These are phyloP conservation scores for Hesperia comma DNA, from an alignment of 2,888 invertebrate genomes.

Conservation along the genomic window DNA sequence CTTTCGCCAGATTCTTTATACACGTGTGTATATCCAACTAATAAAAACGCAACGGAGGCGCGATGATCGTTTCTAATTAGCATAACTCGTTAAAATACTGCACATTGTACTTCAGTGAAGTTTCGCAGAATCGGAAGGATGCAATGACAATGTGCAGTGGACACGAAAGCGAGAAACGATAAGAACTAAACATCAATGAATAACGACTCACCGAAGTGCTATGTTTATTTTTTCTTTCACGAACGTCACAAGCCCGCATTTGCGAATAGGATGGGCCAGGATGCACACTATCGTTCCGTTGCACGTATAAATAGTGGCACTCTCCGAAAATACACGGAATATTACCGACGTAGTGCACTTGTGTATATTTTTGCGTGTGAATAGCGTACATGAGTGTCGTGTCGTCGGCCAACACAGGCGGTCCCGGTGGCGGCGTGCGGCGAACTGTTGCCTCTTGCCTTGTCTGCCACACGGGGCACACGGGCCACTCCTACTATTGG, in stretches of 20 bases:
- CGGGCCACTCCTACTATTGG: slow-evolving; percentile 46
- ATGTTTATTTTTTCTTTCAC: slow-evolving; percentile 75
- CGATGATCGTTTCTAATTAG: slow-evolving; percentile 47
- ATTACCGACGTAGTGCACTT: slow-evolving; percentile 60
- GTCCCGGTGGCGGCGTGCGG: slow-evolving; percentile 63
- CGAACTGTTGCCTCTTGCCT: slow-evolving; percentile 54
- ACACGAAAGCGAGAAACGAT: slow-evolving; percentile 37
- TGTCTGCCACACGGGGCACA: no score
- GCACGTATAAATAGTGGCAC: slow-evolving; percentile 58
- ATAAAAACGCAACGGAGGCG: slow-evolving; percentile 37
- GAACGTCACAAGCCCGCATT: slow-evolving; percentile 67
- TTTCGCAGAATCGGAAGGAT: slow-evolving; percentile 37
- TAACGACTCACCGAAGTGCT: slow-evolving; percentile 71
- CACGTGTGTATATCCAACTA: slow-evolving; percentile 32
- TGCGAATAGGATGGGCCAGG: slow-evolving; percentile 55
- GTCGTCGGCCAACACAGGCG: slow-evolving; percentile 57
- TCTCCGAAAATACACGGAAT: slow-evolving; percentile 59
- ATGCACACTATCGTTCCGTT: slow-evolving; percentile 61
- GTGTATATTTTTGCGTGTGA: slow-evolving; percentile 59
- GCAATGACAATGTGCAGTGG: slow-evolving; percentile 21
- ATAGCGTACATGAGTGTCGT: slow-evolving; percentile 46
- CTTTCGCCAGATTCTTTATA: slow-evolving; percentile 59
- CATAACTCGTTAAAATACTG: slow-evolving; percentile 49
- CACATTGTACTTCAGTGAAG: slow-evolving; percentile 36
- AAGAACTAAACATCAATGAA: slow-evolving; percentile 49